Evolutionary conservation across 2,888 invertebrate species (phyloP), one percentile per base, ranked within the genome.

Genomic region (Liposcelis brunnea): DNA sequence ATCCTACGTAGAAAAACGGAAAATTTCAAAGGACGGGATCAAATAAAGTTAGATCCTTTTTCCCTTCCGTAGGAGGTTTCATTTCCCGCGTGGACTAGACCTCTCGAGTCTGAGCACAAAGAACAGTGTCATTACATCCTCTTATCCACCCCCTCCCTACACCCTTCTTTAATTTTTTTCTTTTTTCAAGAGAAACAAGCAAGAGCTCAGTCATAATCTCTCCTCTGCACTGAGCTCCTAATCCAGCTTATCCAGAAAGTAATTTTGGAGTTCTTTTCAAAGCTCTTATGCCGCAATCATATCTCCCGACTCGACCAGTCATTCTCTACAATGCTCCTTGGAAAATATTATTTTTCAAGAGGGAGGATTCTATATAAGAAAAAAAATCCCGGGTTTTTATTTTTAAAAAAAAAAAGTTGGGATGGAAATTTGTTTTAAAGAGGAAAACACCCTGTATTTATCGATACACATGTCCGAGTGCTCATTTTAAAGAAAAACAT

Each of bases 221-320:
- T 40, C 40, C 40, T 40, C 40, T 40, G 40, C 40, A 40, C 40
- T 19, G 40, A 40, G 19, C 40, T 21, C 40, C 53, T 52, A 52
- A 53, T 51, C 53, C 52, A 52, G 55, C 55, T 55, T 55, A 55
- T 55, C 55, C 55, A 51, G 54, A 53, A 54, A 55, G 55, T 55
- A 55, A 55, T 55, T 55, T 55, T 53, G 54, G 53, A 55, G 49
- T 52, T 53, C 53, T 55, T 55, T 55, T 53, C 53, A 54, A 53
- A 51, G 50, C 49, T 48, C 40, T 16, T 19, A 21, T 21, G 40
- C 40, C 40, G 40, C 40, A 40, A 40, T 40, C 40, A 40, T 40
- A 40, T 40, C 40, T 40, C 40, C 26, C 26, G 26, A 26, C 26
- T 26, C 26, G 26, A 26, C 26, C 26, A 26, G 26, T 26, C 26